Evolutionary conservation across 2,797 vertebrate genomes (phyloP).

Genomic region (Aldrovandia affinis): DNA sequence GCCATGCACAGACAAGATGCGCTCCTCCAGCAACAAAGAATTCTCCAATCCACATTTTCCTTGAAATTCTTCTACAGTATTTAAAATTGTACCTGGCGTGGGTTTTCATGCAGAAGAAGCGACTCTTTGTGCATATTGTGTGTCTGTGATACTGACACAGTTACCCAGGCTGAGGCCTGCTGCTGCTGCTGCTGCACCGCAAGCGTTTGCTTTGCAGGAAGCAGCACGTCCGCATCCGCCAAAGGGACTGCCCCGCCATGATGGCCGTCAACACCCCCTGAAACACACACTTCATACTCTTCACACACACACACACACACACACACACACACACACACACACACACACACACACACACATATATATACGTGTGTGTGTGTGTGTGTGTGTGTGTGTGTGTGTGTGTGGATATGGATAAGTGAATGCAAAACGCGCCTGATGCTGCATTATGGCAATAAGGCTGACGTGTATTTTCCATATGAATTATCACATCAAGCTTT

Average conservation of each 20-base stretch:
- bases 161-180: slow-evolving; percentile 20
- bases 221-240: slow-evolving; percentile 61
- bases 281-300: slow-evolving; percentile 9
- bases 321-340: slow-evolving; percentile 2
- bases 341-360: background rate
- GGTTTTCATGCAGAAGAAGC: background rate
- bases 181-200: slow-evolving; percentile 21
- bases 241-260: slow-evolving; percentile 62
- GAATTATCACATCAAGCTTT: background rate
- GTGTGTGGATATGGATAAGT: no score
- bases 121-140: slow-evolving; percentile 23
- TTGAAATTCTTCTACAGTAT: no score
- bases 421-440: no score
- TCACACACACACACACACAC: slow-evolving; percentile 1
- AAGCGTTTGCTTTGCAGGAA: slow-evolving; percentile 82
- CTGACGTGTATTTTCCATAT: background rate
- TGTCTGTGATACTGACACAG: slow-evolving; percentile 7
- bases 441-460: no score
- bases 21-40: background rate
- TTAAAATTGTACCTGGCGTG: background rate
- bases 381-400: no score
- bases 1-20: background rate
- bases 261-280: slow-evolving; percentile 34
- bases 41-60: no score
- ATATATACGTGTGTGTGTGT: no score